A percentile compares a stretch with the other conserved stretches of the same genome.
Evolutionary conservation across 2,113 vertebrate genomes (phyloP).

Genomic region (Paralichthys olivaceus): DNA sequence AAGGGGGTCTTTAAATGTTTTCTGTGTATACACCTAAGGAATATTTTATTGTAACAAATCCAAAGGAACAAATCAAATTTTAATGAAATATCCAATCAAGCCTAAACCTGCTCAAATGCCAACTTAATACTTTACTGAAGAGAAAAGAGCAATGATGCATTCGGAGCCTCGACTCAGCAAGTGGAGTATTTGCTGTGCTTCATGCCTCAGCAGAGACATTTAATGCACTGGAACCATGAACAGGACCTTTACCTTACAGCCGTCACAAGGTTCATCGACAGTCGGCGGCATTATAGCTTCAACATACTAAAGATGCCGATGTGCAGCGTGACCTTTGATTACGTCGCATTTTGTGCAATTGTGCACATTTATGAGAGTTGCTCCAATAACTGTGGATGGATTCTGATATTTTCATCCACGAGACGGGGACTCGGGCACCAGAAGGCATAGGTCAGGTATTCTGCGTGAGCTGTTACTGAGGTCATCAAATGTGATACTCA

Average conservation of each 20-base stretch:
- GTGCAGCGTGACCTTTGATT: constrained; percentile 46
- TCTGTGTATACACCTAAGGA: constrained; percentile 13
- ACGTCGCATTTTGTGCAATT: constrained; percentile 28
- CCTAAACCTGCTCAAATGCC: constrained; percentile 63
- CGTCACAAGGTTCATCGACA: constrained; percentile 33
- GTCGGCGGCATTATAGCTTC: constrained; percentile 32
- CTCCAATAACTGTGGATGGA: constrained; percentile 6
- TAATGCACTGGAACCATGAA: constrained; percentile 47
- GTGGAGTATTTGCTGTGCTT: constrained; percentile 46
- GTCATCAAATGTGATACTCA: constrained; percentile 70
- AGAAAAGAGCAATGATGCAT: constrained; percentile 49
- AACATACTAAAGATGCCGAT: constrained; percentile 46
- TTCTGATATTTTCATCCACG: constrained; percentile 43
- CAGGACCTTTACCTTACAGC: constrained; percentile 55
- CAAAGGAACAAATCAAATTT: constrained; percentile 67
- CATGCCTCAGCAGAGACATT: constrained; percentile 63
- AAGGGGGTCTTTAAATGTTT: constrained; percentile 2
- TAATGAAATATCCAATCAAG: constrained; percentile 64
- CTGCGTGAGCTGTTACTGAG: constrained; percentile 61
- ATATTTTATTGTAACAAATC: constrained; percentile 52
- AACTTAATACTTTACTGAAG: constrained; percentile 60
- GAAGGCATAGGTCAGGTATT: constrained; percentile 54
- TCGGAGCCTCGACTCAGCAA: constrained; percentile 42
- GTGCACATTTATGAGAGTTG: constrained; percentile 25
- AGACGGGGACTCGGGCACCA: constrained; percentile 37